Evolutionary conservation across 2,797 vertebrate species (phyloP), one percentile per base, ranked within the genome.

Genomic region (Bovichtus diacanthus): DNA sequence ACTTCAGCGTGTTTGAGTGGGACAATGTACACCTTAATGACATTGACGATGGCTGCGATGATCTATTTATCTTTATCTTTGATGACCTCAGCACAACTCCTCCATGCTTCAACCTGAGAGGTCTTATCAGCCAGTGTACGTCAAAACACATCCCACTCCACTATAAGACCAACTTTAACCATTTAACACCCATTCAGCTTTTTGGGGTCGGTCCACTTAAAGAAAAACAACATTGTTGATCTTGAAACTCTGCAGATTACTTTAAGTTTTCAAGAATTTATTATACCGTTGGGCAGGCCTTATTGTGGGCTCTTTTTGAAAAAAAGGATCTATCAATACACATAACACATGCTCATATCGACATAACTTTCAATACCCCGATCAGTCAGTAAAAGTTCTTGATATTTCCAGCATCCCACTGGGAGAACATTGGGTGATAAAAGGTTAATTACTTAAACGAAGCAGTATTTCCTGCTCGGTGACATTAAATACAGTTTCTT

Each of bases 71-170:
- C 2, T 38, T 25, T 16, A 27, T 23, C 21, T 23, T 56, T 11
- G 44, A 10, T 1, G 41, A 47, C 18, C 41, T 38, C 18, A 31
- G 18, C n/a, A 4, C 29, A 8, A 38, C 69, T 16, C 3, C 25
- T 16, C 11, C 31, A 38, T 21, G 31, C 44, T 49, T 70, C 56
- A 50, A 23, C 47, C 67, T 27, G 46, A 67, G 6, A 6, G 21
- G 43, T 53, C 49, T 78, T 61, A 80, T 67, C 70, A 74, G 64
- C 36, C 25, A 29, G 50, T 8, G 39, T 16, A 21, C 41, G 23
- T 53, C 43, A 50, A 66, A 68, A 58, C 67, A 64, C 46, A 36
- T 60, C 46, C 50, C 39, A 50, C 60, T 41, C 34, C n/a, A n/a
- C n/a, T 23, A 3, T 25, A 21, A 43, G 19, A 51, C 15, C 19